A percentile compares a stretch with the other conserved stretches of the same genome.
Evolutionary conservation across 1,140 invertebrate species (phyloP).

Genomic region (Conopomorpha cramerella): DNA sequence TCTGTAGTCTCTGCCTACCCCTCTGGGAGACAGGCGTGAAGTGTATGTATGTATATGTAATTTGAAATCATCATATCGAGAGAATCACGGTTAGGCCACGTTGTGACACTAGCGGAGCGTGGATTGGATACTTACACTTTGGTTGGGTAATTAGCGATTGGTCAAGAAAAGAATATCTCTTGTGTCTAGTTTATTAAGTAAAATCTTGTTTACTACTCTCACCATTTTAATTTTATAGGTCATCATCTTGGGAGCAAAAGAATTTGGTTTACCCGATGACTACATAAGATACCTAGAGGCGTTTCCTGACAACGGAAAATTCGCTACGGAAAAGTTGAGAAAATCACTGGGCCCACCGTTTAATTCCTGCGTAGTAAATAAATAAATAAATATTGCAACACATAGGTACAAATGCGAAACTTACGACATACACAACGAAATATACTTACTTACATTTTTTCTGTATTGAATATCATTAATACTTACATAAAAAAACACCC

Average conservation of each 20-base stretch:
- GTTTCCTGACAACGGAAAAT: slow-evolving; percentile 71
- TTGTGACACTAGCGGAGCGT: slow-evolving; percentile 2
- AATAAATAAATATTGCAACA: slow-evolving; percentile 13
- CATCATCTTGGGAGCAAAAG: slow-evolving; percentile 66
- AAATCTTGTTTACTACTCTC: too few species aligned
- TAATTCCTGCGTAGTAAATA: not conserved
- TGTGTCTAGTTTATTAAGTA: too few species aligned
- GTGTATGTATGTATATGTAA: not conserved
- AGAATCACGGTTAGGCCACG: slow-evolving; percentile 66
- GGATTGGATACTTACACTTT: too few species aligned
- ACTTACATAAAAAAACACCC: too few species aligned
- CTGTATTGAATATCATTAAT: too few species aligned
- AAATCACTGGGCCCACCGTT: slow-evolving; percentile 8
- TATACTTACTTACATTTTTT: too few species aligned
- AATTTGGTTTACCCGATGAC: slow-evolving; percentile 65
- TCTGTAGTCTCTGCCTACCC: too few species aligned
- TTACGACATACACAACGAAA: too few species aligned
- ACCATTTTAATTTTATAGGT: slow-evolving; percentile 13
- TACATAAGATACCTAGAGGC: slow-evolving; percentile 68
- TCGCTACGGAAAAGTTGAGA: slow-evolving; percentile 18
- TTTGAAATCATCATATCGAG: slow-evolving; percentile 7
- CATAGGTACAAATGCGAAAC: too few species aligned
- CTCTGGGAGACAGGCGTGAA: slow-evolving; percentile 7
- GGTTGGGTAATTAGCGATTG: too few species aligned
- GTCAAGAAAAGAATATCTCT: too few species aligned